Evolutionary conservation across 2,797 vertebrate species (phyloP).

Genomic region (Odontamblyopus rebecca): DNA sequence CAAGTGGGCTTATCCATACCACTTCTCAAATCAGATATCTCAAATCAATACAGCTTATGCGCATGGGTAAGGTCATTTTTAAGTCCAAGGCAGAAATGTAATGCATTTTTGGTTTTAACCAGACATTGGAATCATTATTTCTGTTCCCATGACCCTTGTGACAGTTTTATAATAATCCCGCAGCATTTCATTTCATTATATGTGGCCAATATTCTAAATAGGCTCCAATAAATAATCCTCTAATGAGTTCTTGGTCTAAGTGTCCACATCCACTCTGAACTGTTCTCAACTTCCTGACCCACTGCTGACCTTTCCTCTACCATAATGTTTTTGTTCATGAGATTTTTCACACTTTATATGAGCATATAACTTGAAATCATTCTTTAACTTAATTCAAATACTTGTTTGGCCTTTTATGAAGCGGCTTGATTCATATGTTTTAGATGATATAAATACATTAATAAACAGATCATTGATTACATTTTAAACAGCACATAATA

Average conservation of each 20-base stretch:
- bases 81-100: not conserved
- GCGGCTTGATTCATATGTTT: too few relatives aligned
- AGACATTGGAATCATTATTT: not conserved
- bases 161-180: not conserved
- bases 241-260: not conserved
- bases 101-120: not conserved
- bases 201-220: not conserved
- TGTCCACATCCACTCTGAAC: not conserved
- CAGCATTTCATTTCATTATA: not conserved
- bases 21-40: not conserved
- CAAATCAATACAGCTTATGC: not conserved
- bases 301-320: not conserved
- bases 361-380: too few relatives aligned
- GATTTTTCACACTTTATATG: not conserved
- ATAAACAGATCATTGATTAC: too few relatives aligned
- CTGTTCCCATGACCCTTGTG: not conserved
- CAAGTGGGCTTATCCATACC: not conserved
- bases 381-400: too few relatives aligned
- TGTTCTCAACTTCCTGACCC: not conserved
- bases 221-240: not conserved
- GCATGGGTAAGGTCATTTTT: not conserved
- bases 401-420: too few relatives aligned
- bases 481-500: too few relatives aligned
- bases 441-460: too few relatives aligned
- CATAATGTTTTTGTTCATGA: too few relatives aligned